Evolutionary conservation across 2,888 invertebrate species (phyloP).

Genomic region (Formica aserva): DNA sequence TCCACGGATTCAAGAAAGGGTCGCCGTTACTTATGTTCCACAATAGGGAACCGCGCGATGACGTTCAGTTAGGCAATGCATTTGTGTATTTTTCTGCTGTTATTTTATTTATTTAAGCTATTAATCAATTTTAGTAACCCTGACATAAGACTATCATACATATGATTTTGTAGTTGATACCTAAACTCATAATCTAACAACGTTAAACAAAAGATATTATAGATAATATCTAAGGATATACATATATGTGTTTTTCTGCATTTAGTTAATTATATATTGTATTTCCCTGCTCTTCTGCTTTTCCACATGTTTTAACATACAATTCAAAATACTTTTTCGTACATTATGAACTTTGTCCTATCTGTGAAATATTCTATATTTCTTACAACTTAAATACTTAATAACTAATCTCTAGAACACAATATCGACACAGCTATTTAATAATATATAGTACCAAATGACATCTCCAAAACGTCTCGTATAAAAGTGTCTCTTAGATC

Average conservation of each 20-base stretch:
- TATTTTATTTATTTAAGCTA: background rate
- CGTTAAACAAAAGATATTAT: background rate
- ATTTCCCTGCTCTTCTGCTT: background rate
- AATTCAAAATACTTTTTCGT: background rate
- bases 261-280: background rate
- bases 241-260: background rate
- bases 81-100: background rate
- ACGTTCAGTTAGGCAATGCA: background rate
- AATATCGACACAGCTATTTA: background rate
- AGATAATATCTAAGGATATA: background rate
- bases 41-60: background rate
- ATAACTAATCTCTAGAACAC: background rate
- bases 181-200: background rate
- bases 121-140: background rate
- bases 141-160: background rate
- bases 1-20: slow-evolving; percentile 32
- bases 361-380: background rate
- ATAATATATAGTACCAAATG: slow-evolving; percentile 2
- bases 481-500: background rate
- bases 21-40: slow-evolving; percentile 25
- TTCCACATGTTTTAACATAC: background rate
- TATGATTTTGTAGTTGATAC: background rate
- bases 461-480: background rate
- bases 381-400: background rate
- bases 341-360: background rate